Evolutionary conservation across 2,797 vertebrate genomes (phyloP), one percentile per base, ranked within the genome.

Genomic region (Takifugu rubripes): DNA sequence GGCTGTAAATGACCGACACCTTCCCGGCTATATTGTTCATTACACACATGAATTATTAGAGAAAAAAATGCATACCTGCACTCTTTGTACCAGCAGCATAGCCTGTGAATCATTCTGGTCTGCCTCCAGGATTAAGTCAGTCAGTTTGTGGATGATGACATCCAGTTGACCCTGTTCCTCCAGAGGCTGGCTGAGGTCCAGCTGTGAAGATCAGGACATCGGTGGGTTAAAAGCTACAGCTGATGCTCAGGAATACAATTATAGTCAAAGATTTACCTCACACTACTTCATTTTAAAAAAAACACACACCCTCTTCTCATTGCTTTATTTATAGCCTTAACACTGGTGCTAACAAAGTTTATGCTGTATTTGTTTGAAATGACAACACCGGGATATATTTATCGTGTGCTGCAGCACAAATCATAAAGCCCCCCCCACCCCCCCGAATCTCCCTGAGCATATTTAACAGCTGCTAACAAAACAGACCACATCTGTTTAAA

Each of bases 141-240:
- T 98, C 87, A 99, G 90, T 84, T 98, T 98, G 91, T 99, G 97
- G 84, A 98, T 98, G 83, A 99, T 98, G 87, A 98, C 95, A 25
- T 98, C 96, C 86, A 99, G 88, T 0, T 95, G 96, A 9, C 96
- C 96, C 82, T 98, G 96, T 54, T 96, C 95, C 87, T 98, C 96
- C 48, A 99, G 91, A 2, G 95, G 95, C 81, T 90, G 94, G 83
- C 86, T 96, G 49, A 98, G 93, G 83, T 99, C 94, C 84, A 98
- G 92, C 97, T 99, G 68, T 3, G 68, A 52, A 61, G 24, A 68
- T 52, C 65, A 70, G 25, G 61, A 54, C 29, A 66, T 49, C 40
- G 51, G 57, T 14, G 51, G 49, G 56, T 77, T 58, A 84, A 69
- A 5, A 24, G 49, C 66, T 42, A 58, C 5, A 25, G 5, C 5